Evolutionary conservation across 1,140 invertebrate species (phyloP).

Genomic region (Hylaeus volcanicus): DNA sequence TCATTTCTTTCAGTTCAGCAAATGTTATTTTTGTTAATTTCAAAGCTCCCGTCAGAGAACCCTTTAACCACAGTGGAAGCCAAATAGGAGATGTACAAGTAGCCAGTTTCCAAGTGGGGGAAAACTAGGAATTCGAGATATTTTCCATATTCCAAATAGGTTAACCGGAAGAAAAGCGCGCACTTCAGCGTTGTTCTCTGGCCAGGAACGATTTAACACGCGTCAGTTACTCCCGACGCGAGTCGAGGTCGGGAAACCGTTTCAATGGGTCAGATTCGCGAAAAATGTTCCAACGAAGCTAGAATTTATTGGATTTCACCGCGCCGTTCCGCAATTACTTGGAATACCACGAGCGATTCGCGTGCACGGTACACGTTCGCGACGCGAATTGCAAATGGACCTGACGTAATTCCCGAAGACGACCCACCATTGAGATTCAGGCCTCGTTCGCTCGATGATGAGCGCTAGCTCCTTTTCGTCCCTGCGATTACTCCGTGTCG

Average conservation of each 20-base stretch:
- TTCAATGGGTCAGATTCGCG: constrained; percentile 1
- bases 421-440: constrained; percentile 34
- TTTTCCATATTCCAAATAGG: not conserved
- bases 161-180: not conserved
- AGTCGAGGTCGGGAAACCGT: not conserved
- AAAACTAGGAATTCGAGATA: not conserved
- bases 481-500: constrained; percentile 14
- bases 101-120: not conserved
- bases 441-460: not conserved
- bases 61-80: no score
- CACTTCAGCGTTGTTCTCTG: not conserved
- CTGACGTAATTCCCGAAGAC: constrained; percentile 39
- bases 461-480: constrained; percentile 5
- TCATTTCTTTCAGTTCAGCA: no score
- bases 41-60: no score
- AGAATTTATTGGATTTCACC: constrained; percentile 11
- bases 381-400: constrained; percentile 40
- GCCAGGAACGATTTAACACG: not conserved
- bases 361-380: constrained; percentile 14
- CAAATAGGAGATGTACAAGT: no score
- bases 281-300: not conserved
- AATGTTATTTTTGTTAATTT: no score
- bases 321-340: constrained; percentile 18
- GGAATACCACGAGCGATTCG: constrained; percentile 17
- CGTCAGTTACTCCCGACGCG: not conserved